phyloP scores from a whole-genome alignment of 2,888 invertebrate species.

The Morpho achilles region DNA sequence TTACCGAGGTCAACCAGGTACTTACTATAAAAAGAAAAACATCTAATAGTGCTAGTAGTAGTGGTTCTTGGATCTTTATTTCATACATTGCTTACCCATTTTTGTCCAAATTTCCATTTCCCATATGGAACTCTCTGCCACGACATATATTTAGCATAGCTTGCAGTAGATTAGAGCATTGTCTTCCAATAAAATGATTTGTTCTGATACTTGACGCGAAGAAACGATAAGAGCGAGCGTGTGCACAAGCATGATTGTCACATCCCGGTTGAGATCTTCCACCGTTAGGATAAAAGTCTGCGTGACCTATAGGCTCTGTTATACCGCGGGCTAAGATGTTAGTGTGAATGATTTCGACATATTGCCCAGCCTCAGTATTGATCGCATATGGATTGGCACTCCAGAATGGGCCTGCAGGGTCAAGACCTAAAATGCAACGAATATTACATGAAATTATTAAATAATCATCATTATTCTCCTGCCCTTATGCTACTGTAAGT shows the following conservation, averaged over 20 bases:
- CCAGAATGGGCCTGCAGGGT: slow-evolving; percentile 60
- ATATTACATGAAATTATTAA: no score
- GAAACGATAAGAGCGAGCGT: slow-evolving; percentile 46
- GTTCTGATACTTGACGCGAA: slow-evolving; percentile 50
- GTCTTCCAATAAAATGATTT: slow-evolving; percentile 47
- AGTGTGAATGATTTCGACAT: slow-evolving; percentile 64
- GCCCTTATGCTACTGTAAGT: no score
- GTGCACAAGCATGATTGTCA: slow-evolving; percentile 52
- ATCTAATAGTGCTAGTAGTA: no score
- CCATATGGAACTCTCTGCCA: slow-evolving; percentile 43
- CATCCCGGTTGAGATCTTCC: slow-evolving; percentile 63
- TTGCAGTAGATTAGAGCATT: slow-evolving; percentile 41
- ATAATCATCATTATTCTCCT: no score
- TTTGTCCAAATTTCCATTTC: slow-evolving; percentile 45
- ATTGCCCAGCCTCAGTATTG: slow-evolving; percentile 41
- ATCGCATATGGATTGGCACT: slow-evolving; percentile 44
- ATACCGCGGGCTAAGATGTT: slow-evolving; percentile 57
- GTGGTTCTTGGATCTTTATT: no score
- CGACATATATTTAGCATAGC: slow-evolving; percentile 42
- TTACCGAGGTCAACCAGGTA: no score
- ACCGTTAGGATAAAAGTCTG: slow-evolving; percentile 66
- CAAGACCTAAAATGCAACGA: slow-evolving; percentile 41
- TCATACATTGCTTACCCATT: slow-evolving; percentile 37
- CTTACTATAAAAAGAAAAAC: no score
- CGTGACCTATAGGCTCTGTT: slow-evolving; percentile 43